Evolutionary conservation across 2,888 invertebrate genomes (phyloP).

Genomic region (Bembecia ichneumoniformis): DNA sequence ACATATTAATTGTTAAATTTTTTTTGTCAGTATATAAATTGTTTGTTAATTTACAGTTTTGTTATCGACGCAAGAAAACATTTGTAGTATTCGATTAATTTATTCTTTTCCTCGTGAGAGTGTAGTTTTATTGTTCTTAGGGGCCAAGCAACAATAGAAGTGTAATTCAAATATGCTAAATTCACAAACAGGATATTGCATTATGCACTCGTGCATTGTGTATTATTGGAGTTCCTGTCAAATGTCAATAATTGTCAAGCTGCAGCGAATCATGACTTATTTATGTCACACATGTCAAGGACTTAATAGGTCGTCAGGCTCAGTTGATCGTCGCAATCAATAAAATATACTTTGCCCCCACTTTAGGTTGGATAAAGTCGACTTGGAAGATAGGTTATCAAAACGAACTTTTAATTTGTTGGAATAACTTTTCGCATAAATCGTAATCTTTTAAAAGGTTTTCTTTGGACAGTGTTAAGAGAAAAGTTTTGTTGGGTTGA

Average conservation of each 20-base stretch:
- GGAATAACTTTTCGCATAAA: conserved; percentile 32
- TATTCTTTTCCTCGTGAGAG: too few relatives aligned
- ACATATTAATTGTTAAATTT: too few relatives aligned
- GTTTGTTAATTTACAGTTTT: too few relatives aligned
- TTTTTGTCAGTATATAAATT: too few relatives aligned
- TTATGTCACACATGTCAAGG: conserved; percentile 7
- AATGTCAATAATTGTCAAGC: conserved; percentile 3
- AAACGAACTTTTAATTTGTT: conserved; percentile 13
- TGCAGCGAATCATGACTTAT: conserved; percentile 4
- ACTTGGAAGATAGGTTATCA: conserved; percentile 6
- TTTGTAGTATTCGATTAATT: too few relatives aligned
- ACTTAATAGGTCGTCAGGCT: conserved; percentile 5
- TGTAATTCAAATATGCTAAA: too few relatives aligned
- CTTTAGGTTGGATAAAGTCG: too few relatives aligned
- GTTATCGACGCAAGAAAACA: too few relatives aligned
- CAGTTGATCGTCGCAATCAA: conserved; percentile 2
- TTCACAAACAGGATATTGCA: conserved; percentile 1
- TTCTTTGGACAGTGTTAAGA: conserved; percentile 23
- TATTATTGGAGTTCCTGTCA: conserved; percentile 4
- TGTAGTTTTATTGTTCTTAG: too few relatives aligned
- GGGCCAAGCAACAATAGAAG: too few relatives aligned
- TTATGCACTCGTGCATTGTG: conserved; percentile 4
- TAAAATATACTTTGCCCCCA: not conserved
- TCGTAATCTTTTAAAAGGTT: conserved; percentile 27
- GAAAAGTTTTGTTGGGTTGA: conserved; percentile 28